These are phyloP conservation scores for Odontamblyopus lacepedii DNA, from an alignment of 2,797 vertebrate genomes.

Conservation along the genomic window DNA sequence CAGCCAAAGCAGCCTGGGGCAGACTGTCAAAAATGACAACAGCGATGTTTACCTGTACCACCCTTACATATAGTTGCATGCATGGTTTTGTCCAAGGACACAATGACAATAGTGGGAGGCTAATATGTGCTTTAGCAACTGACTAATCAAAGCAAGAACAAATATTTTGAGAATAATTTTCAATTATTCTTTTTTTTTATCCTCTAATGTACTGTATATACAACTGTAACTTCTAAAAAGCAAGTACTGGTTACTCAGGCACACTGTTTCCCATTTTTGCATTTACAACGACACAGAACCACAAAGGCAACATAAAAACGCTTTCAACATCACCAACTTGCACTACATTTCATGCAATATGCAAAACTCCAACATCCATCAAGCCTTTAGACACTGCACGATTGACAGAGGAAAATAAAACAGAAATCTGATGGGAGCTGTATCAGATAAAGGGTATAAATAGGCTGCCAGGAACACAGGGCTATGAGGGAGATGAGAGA, in stretches of 20 bases:
- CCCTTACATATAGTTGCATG: background rate
- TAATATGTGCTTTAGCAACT: no score
- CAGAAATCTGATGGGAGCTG: constrained; percentile 19
- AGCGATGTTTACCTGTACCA: background rate
- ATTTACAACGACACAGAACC: background rate
- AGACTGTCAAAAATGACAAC: background rate
- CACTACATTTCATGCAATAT: background rate
- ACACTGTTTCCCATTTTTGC: background rate
- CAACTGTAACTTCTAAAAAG: background rate
- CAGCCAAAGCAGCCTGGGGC: background rate
- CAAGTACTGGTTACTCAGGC: background rate
- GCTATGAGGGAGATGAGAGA: constrained; percentile 28
- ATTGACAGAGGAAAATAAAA: constrained; percentile 28
- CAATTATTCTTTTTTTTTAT: background rate
- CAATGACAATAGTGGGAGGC: background rate
- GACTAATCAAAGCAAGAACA: no score
- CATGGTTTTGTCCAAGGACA: background rate
- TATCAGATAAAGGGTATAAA: constrained; percentile 48
- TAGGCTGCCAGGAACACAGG: constrained; percentile 44
- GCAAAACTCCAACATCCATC: constrained; percentile 10
- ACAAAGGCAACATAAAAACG: background rate
- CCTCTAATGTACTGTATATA: background rate
- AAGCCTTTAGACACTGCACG: constrained; percentile 16
- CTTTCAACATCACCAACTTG: background rate
- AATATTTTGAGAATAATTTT: no score